Base-by-base conservation (phyloP, 2,797 vertebrate genomes). In the Acanthurus lineatus region DNA sequence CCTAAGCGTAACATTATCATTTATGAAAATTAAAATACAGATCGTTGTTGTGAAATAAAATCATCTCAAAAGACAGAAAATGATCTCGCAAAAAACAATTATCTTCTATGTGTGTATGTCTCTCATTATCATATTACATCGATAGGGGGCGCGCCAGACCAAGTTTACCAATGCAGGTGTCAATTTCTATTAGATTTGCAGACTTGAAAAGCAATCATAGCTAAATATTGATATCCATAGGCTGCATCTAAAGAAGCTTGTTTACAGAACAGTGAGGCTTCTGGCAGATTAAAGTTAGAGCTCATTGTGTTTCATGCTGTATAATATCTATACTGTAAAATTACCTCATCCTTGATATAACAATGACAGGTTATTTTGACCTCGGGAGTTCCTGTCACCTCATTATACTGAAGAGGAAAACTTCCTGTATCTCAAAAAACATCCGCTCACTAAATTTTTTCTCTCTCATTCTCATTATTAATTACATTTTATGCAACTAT, bases 401-500 rank as follows among this genome's bases (percentile, higher is more conserved):
- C 76, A 84, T 90, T 90, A 87, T 42, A 75, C 82, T 82, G 61
- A 82, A 75, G 76, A 81, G 60, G 58, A 57, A 67, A 88, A 84
- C 80, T 90, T 89, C 83, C 85, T 48, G 69, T 86, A 75, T 88
- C 83, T 73, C 77, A 60, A 90, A 71, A 91, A 94, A 93, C 90
- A 94, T 93, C 91, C 89, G 85, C 83, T 88, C 60, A 67, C 38
- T 69, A 75, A 67, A 10, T 45, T 14, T 16, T 16, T 16, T 6
- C 47, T 9, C 57, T 17, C n/a, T 12, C 35, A 12, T 35, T n/a
- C 20, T 28, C 19, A 68, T 47, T 20, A 49, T 14, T 63, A 53
- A 59, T 58, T 22, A 22, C 28, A 68, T 47, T 9, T 70, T 0
- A 10, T 11, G 12, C 40, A 5, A 48, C 14, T 10, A 11, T 53